Evolutionary conservation across 1,140 invertebrate genomes (phyloP).

Genomic region (Holotrichia oblita): DNA sequence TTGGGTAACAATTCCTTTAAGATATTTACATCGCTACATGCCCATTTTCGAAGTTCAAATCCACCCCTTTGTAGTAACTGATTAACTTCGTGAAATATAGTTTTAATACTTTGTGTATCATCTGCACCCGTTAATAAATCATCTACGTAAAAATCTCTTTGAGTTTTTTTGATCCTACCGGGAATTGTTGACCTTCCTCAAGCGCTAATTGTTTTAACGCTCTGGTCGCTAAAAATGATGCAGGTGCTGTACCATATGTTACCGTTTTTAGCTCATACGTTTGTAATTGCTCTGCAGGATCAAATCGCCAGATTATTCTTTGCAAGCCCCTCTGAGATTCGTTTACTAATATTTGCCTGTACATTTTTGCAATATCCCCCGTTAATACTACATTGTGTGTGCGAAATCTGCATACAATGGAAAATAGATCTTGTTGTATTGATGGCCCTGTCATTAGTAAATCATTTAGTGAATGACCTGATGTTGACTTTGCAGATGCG

Average conservation of each 20-base stretch:
- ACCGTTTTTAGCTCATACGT: neutral
- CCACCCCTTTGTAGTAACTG: slow-evolving; percentile 42
- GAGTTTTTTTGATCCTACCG: slow-evolving; percentile 47
- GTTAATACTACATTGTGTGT: slow-evolving; percentile 51
- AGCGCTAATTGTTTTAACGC: slow-evolving; percentile 50
- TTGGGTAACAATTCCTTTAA: slow-evolving; percentile 11
- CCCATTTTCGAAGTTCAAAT: slow-evolving; percentile 51
- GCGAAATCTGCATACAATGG: slow-evolving; percentile 54
- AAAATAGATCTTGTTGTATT: slow-evolving; percentile 48
- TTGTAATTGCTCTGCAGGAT: neutral
- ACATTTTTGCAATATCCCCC: slow-evolving; percentile 60
- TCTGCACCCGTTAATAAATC: slow-evolving; percentile 59
- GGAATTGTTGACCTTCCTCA: slow-evolving; percentile 46
- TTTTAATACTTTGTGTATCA: slow-evolving; percentile 22
- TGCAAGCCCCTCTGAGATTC: slow-evolving; percentile 56
- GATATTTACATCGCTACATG: slow-evolving; percentile 43
- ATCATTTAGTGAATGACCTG: slow-evolving; percentile 53
- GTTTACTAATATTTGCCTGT: slow-evolving; percentile 57
- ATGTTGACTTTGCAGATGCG: slow-evolving; percentile 42
- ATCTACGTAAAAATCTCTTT: slow-evolving; percentile 61
- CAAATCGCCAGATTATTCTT: slow-evolving; percentile 58
- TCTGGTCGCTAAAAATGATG: slow-evolving; percentile 54
- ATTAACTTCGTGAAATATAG: slow-evolving; percentile 39
- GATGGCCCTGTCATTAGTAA: slow-evolving; percentile 48
- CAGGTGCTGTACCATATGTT: neutral